Evolutionary conservation across 2,888 invertebrate species (phyloP).

Genomic region (Saturnia japonica): DNA sequence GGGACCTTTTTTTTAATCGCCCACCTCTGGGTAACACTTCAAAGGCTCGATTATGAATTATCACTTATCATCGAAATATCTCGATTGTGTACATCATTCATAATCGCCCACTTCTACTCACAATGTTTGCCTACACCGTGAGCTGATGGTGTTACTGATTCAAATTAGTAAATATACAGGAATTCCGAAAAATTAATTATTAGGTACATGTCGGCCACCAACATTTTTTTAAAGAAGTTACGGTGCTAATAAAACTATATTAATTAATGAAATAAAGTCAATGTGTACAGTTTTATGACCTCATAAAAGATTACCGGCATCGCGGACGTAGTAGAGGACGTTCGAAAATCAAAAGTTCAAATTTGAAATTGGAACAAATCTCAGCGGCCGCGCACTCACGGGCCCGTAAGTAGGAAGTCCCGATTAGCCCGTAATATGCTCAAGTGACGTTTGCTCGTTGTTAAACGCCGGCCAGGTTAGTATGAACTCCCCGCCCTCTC

Average conservation of each 20-base stretch:
- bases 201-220: no score
- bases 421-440: conserved; percentile 77
- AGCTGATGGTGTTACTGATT: no score
- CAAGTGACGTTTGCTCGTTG: conserved; percentile 71
- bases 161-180: no score
- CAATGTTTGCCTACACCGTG: no score
- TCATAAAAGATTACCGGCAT: not conserved
- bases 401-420: conserved; percentile 77
- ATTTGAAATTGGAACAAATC: conserved; percentile 78
- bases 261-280: not conserved
- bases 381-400: conserved; percentile 61
- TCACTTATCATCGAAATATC: no score
- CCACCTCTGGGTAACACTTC: no score
- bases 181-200: no score
- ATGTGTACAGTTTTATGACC: not conserved
- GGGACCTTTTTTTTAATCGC: no score
- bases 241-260: not conserved
- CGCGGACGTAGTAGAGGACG: conserved; percentile 23
- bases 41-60: no score
- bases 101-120: no score
- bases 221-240: not conserved
- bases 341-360: conserved; percentile 56
- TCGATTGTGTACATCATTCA: no score
- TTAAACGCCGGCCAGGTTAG: conserved; percentile 49
- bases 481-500: conserved; percentile 48